A percentile compares a stretch with the other conserved stretches of the same genome.
These are phyloP conservation scores for Antedon bifida DNA, from an alignment of 35 echinoderm and acorn worm genomes.

Conservation along the genomic window DNA sequence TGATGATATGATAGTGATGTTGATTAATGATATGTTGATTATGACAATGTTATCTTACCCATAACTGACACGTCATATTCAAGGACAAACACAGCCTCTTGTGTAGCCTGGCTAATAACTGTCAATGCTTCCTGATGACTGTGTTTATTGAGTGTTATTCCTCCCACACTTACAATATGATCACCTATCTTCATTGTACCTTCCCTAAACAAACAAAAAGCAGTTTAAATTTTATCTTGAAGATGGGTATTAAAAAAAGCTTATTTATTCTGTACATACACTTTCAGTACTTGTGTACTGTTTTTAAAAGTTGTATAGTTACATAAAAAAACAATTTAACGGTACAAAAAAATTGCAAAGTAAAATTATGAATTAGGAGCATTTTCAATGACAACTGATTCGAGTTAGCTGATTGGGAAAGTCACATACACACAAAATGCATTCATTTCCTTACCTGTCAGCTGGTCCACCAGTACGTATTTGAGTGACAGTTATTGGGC, in stretches of 20 bases:
- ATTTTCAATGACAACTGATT: too few relatives aligned
- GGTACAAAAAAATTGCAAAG: too few relatives aligned
- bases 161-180: conserved; percentile 56
- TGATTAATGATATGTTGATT: too few relatives aligned
- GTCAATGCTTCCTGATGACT: conserved; percentile 69
- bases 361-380: too few relatives aligned
- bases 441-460: conserved; percentile 63
- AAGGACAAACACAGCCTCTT: conserved; percentile 49
- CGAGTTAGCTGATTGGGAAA: too few relatives aligned
- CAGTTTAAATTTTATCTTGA: not conserved
- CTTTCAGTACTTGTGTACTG: too few relatives aligned
- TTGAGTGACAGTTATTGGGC: conserved; percentile 54
- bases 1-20: too few relatives aligned
- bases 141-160: conserved; percentile 36
- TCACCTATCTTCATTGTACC: conserved; percentile 93
- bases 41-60: conserved; percentile 41
- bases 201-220: conserved; percentile 36
- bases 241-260: too few relatives aligned
- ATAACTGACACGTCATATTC: conserved; percentile 99
- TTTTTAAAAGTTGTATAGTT: too few relatives aligned
- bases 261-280: too few relatives aligned
- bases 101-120: conserved; percentile 42
- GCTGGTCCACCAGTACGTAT: conserved; percentile 84
- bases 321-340: too few relatives aligned
- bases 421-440: too few relatives aligned